Evolutionary conservation across 1,140 invertebrate species (phyloP).

Genomic region (Cryptotermes secundus): DNA sequence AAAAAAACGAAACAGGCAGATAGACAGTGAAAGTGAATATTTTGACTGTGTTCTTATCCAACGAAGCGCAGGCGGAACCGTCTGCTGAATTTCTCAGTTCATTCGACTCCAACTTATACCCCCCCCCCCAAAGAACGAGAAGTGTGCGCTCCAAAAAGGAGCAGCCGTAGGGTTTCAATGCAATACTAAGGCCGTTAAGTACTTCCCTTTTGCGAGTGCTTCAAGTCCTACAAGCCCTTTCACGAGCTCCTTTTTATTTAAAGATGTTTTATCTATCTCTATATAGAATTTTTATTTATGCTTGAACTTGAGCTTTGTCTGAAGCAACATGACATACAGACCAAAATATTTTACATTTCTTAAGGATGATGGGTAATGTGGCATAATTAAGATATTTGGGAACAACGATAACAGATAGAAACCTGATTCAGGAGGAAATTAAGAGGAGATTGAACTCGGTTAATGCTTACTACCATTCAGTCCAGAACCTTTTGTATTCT

Average conservation of each 20-base stretch:
- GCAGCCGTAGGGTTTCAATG: background rate
- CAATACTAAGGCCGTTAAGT: background rate
- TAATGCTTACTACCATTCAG: too few relatives aligned
- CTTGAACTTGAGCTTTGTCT: background rate
- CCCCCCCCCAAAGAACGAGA: background rate
- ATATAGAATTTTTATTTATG: background rate
- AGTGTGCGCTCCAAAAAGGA: background rate
- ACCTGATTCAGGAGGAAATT: too few relatives aligned
- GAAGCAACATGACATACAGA: background rate
- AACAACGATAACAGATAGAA: too few relatives aligned
- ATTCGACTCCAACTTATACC: background rate
- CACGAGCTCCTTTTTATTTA: background rate
- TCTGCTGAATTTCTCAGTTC: background rate
- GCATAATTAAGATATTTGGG: too few relatives aligned
- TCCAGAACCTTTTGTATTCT: too few relatives aligned
- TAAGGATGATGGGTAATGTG: too few relatives aligned
- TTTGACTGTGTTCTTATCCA: constrained; percentile 14
- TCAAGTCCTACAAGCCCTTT: background rate
- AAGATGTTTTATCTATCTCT: background rate
- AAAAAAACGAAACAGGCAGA: background rate
- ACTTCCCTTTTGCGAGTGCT: background rate
- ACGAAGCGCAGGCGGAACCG: background rate
- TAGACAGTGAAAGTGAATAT: background rate
- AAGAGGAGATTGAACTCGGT: too few relatives aligned
- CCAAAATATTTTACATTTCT: too few relatives aligned